A percentile compares a stretch with the other conserved stretches of the same genome.
These are phyloP conservation scores for Propithecus deckenii DNA, from an alignment of 2,797 vertebrate genomes.

Conservation along the genomic window DNA sequence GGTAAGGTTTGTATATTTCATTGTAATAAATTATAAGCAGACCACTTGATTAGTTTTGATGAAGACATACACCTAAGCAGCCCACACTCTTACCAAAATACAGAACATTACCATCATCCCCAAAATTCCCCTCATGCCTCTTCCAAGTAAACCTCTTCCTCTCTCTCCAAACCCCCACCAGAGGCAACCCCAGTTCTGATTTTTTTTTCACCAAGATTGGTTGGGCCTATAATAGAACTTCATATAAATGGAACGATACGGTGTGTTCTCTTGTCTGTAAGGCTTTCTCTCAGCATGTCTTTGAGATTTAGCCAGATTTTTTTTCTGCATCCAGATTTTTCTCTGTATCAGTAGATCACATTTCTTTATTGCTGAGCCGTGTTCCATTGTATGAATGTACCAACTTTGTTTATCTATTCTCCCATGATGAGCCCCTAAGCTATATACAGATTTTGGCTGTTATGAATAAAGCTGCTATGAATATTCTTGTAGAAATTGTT, in stretches of 20 bases:
- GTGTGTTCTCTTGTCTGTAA: neutral
- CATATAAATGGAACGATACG: neutral
- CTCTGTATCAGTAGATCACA: neutral
- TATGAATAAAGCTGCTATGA: neutral
- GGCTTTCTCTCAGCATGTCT: neutral
- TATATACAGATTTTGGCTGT: neutral
- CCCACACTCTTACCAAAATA: neutral
- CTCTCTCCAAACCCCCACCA: neutral
- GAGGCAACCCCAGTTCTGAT: neutral
- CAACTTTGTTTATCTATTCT: neutral
- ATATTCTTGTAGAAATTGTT: neutral
- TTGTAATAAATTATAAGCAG: neutral
- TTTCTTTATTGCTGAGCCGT: neutral
- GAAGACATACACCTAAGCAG: neutral
- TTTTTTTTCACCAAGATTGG: neutral
- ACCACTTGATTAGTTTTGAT: neutral
- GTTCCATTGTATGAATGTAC: no score
- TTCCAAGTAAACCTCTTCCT: neutral
- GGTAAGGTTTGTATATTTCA: neutral
- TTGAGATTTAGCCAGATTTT: neutral
- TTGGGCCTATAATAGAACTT: neutral
- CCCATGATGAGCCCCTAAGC: neutral
- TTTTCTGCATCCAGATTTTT: neutral
- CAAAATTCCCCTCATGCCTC: neutral
- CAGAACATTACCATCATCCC: neutral